Evolutionary conservation across 2,888 invertebrate species (phyloP), one percentile per base, ranked within the genome.

Genomic region (Tetragonula carbonaria): DNA sequence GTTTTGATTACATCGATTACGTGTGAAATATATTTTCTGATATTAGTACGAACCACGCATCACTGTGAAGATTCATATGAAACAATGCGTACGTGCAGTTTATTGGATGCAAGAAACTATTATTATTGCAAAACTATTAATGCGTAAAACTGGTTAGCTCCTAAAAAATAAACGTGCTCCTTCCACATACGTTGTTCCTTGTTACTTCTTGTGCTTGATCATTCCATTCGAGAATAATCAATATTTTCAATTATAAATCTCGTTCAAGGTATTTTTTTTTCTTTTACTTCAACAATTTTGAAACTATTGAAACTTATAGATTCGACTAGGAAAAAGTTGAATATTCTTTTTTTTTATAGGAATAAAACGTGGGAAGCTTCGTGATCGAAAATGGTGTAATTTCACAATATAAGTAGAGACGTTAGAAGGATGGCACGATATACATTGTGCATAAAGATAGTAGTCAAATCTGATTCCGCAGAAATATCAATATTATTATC

Each of bases 401-500:
- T 68, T 73, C 11, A 2, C 13, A 14, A 23, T 14, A 14, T 33
- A 63, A 73, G 74, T 21, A 16, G 23, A 21, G 38, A 13, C 45
- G 55, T 23, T 59, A 16, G 0, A 16, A 11, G 23, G 51, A n/a
- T 14, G 59, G 21, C 28, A 18, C 21, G 8, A 45, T 45, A 53
- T 8, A 18, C 21, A 53, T 53, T 62, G 4, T 57, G 51, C 68
- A 70, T n/a, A 68, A 62, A 74, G 73, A 72, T 73, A n/a, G 16
- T 55, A 14, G 23, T 74, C 28, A 74, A 82, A 79, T 85, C 73
- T 72, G 72, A 83, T 86, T 86, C 67, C 57, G 55, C 55, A 59
- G 86, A 77, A 78, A 78, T 73, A 74, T 74, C 72, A 82, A 84
- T 76, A 81, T 76, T 70, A 75, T 78, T 82, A 86, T 84, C 74